A percentile compares a stretch with the other conserved stretches of the same genome.
Evolutionary conservation across 2,797 vertebrate species (phyloP).

Genomic region (Paedocypris micromegethes): DNA sequence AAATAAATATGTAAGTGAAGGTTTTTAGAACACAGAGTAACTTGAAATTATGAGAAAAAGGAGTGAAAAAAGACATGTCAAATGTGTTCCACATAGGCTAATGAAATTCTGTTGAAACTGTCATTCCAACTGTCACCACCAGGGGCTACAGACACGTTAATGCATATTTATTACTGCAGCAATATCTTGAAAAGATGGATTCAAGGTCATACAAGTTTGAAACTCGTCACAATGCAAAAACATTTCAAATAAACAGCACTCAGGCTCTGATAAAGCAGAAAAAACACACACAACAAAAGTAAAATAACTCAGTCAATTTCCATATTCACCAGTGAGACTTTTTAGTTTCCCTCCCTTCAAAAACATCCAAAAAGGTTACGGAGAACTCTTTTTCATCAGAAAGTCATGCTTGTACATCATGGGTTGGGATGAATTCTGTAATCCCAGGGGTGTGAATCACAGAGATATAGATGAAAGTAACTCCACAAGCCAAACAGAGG

Average conservation of each 20-base stretch:
- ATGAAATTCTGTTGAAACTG: constrained; percentile 5
- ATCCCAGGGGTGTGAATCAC: constrained; percentile 58
- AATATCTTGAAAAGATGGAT: too few relatives aligned
- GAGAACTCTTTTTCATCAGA: constrained; percentile 11
- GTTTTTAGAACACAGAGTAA: too few relatives aligned
- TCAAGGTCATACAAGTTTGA: too few relatives aligned
- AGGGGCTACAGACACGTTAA: constrained; percentile 30
- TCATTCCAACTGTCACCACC: constrained; percentile 36
- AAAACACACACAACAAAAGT: too few relatives aligned
- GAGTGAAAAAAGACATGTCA: constrained; percentile 9
- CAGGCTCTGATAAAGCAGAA: too few relatives aligned
- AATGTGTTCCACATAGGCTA: constrained; percentile 22
- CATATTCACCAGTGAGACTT: neutral
- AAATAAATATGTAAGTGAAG: too few relatives aligned
- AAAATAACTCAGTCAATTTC: neutral
- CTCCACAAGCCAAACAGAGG: constrained; percentile 43
- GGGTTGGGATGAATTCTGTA: constrained; percentile 33
- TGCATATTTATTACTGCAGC: too few relatives aligned
- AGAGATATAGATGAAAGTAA: constrained; percentile 60
- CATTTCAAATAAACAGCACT: too few relatives aligned
- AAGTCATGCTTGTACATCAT: neutral
- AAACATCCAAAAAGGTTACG: neutral
- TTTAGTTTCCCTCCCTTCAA: neutral
- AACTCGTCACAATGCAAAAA: too few relatives aligned
- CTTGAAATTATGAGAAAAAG: too few relatives aligned